Conservation (phyloP, 2,113 vertebrate species). For the Petaurus breviceps region DNA sequence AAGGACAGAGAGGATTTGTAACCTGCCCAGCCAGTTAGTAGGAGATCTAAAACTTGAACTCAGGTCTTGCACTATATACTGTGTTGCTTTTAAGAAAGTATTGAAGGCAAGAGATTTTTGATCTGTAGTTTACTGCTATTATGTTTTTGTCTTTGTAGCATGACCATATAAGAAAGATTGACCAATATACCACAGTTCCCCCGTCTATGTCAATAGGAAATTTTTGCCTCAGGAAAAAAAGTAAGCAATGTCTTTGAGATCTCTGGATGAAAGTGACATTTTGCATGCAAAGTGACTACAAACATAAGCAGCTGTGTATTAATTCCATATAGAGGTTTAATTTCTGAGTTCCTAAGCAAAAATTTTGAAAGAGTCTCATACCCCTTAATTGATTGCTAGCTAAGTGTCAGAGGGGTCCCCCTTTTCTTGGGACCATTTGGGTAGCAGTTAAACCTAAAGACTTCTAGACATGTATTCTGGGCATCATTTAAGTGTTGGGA, state of each 20-base stretch:
- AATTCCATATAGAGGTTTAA: not conserved
- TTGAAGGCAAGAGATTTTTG: not conserved
- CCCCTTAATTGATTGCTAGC: not conserved
- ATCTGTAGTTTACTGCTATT: rapidly evolving
- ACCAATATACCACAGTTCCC: not conserved
- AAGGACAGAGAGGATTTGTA: not conserved
- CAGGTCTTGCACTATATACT: not conserved
- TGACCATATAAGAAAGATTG: not conserved
- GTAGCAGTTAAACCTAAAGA: not conserved
- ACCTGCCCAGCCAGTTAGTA: not conserved
- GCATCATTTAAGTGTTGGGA: not conserved
- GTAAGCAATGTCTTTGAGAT: not conserved
- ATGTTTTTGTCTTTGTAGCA: too few species aligned
- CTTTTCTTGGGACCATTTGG: not conserved
- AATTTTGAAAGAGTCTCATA: constrained; percentile 13
- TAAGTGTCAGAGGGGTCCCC: not conserved
- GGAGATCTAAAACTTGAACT: not conserved
- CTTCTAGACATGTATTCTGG: not conserved
- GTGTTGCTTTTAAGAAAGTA: not conserved
- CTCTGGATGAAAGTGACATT: not conserved
- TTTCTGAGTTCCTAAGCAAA: constrained; percentile 1
- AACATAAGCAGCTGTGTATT: not conserved
- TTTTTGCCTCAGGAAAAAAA: not conserved
- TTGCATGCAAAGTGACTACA: not conserved
- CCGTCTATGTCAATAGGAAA: constrained; percentile 8